Percentiles rank a stretch among this genome's conserved stretches.
Evolutionary conservation across 2,797 vertebrate species (phyloP).

Genomic region (Melanotaenia nigrans): DNA sequence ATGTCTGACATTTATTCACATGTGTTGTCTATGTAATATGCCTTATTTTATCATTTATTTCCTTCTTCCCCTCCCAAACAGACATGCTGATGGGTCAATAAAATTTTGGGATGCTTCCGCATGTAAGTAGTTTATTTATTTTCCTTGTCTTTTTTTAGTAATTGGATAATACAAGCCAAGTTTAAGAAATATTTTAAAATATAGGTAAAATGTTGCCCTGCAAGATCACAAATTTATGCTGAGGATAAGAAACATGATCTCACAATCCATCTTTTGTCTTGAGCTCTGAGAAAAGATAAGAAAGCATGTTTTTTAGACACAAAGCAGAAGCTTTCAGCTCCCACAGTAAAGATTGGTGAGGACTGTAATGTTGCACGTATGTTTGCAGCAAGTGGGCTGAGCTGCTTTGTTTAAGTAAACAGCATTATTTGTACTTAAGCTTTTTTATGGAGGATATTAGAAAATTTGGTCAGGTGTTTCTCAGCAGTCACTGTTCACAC

Average conservation of each 20-base stretch:
- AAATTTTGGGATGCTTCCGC: slow-evolving; percentile 99
- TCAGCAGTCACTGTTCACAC: neutral
- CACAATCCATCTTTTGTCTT: neutral
- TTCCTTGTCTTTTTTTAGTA: neutral
- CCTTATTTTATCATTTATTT: neutral
- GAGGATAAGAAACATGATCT: neutral
- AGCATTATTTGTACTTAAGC: neutral
- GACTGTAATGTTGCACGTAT: neutral
- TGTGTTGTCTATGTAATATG: neutral
- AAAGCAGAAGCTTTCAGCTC: neutral
- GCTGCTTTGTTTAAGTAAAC: neutral
- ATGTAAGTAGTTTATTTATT: slow-evolving; percentile 84
- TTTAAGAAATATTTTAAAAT: neutral
- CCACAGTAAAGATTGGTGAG: neutral
- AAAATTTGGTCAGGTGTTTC: neutral
- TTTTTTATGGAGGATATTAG: neutral
- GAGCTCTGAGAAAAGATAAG: neutral
- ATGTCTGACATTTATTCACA: neutral
- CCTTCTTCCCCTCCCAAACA: slow-evolving; percentile 64
- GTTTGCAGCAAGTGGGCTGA: neutral
- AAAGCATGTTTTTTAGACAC: neutral
- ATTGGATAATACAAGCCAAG: neutral
- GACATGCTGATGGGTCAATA: slow-evolving; percentile 96
- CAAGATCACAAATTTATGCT: neutral
- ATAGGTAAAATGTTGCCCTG: too few species aligned